A percentile compares a stretch with the other conserved stretches of the same genome.
phyloP scores from a whole-genome alignment of 2,888 invertebrate species.

The Ophraella communa region DNA sequence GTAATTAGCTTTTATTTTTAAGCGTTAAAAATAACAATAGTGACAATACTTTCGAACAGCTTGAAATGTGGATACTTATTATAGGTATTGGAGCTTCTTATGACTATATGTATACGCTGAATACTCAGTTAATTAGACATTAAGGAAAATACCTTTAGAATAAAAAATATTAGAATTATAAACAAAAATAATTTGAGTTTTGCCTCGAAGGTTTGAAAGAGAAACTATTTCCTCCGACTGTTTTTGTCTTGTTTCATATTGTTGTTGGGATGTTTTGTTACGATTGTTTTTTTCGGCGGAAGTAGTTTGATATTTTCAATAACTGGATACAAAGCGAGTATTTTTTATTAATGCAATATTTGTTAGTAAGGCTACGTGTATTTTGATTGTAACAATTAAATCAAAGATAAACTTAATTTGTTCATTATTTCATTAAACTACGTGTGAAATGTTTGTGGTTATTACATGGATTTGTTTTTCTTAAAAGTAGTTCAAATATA shows the following conservation, averaged over 20 bases:
- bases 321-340: constrained; percentile 41
- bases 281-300: constrained; percentile 31
- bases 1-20: background rate
- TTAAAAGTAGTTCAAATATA: too few relatives aligned
- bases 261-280: constrained; percentile 33
- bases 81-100: constrained; percentile 54
- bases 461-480: too few relatives aligned
- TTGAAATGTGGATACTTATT: constrained; percentile 38
- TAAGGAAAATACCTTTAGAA: constrained; percentile 23
- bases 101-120: constrained; percentile 59
- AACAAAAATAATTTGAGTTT: constrained; percentile 22
- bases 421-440: background rate
- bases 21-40: background rate
- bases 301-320: constrained; percentile 20
- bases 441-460: too few relatives aligned
- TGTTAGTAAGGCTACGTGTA: constrained; percentile 58
- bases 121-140: constrained; percentile 51
- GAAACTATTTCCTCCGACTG: constrained; percentile 12
- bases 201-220: constrained; percentile 15
- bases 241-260: constrained; percentile 24
- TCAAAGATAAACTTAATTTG: constrained; percentile 8
- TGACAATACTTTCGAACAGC: constrained; percentile 28
- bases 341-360: constrained; percentile 58
- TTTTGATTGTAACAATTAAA: constrained; percentile 56
- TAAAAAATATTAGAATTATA: too few relatives aligned